phyloP scores from a whole-genome alignment of 2,797 vertebrate genomes.

The Podarcis siculus region DNA sequence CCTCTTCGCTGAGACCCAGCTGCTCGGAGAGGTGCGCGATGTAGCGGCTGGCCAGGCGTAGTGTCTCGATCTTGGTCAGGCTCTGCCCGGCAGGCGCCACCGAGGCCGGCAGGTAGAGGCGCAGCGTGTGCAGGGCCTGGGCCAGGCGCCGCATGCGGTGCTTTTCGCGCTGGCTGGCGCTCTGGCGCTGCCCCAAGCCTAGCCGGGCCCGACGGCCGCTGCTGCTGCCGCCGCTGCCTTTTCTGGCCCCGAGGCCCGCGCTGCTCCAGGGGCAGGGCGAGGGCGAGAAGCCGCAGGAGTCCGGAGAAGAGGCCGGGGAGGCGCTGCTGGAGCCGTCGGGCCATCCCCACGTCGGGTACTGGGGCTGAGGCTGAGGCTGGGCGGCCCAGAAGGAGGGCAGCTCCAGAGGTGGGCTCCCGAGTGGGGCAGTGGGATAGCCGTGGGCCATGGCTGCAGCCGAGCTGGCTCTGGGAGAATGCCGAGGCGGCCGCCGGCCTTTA shows the following conservation, averaged over 20 bases:
- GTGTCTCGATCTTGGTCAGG: slow-evolving; percentile 82
- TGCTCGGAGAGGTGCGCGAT: slow-evolving; percentile 79
- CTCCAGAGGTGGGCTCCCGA: slow-evolving; percentile 73
- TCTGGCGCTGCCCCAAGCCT: slow-evolving; percentile 76
- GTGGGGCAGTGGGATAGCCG: slow-evolving; percentile 47
- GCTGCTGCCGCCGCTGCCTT: not conserved
- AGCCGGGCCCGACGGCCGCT: slow-evolving; percentile 59
- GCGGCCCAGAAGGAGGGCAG: slow-evolving; percentile 31
- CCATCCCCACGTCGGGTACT: slow-evolving; percentile 55
- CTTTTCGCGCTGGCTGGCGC: slow-evolving; percentile 84
- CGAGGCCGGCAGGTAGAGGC: slow-evolving; percentile 79
- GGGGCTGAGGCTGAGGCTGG: slow-evolving; percentile 60
- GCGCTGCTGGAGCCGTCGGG: slow-evolving; percentile 48
- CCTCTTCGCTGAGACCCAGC: slow-evolving; percentile 80
- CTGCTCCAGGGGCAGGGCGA: slow-evolving; percentile 17
- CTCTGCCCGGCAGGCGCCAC: slow-evolving; percentile 75
- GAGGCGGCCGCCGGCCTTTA: slow-evolving; percentile 77
- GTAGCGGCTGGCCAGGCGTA: slow-evolving; percentile 77
- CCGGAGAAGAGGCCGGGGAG: slow-evolving; percentile 78
- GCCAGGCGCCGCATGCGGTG: slow-evolving; percentile 81
- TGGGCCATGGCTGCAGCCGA: slow-evolving; percentile 64
- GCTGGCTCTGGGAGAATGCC: not conserved
- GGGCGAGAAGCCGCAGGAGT: slow-evolving; percentile 73
- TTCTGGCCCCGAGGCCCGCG: slow-evolving; percentile 44
- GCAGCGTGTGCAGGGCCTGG: slow-evolving; percentile 79